These are phyloP conservation scores for Ammodytes dubius DNA, from an alignment of 2,113 vertebrate species.

Conservation along the genomic window DNA sequence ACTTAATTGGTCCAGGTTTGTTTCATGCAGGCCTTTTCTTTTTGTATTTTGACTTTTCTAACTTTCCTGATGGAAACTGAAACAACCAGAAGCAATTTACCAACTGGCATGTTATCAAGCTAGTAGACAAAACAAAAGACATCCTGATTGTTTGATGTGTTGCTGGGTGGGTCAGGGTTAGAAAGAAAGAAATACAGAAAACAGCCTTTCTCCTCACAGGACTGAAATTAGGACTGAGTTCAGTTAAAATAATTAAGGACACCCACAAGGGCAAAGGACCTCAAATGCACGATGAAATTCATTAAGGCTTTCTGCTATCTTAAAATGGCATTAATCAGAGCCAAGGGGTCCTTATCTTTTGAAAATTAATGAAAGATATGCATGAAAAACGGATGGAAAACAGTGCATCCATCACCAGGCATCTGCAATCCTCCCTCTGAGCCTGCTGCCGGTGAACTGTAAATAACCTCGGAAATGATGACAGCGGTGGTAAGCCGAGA, in stretches of 20 bases:
- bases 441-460: constrained; percentile 75
- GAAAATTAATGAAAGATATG: constrained; percentile 54
- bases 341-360: constrained; percentile 57
- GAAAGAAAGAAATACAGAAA: constrained; percentile 2
- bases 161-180: not conserved
- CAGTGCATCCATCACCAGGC: constrained; percentile 51
- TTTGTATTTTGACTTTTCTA: constrained; percentile 35
- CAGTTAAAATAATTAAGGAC: constrained; percentile 58
- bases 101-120: constrained; percentile 17
- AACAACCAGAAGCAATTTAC: constrained; percentile 39
- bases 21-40: constrained; percentile 29
- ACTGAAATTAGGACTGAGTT: constrained; percentile 24
- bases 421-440: constrained; percentile 50
- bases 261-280: constrained; percentile 27
- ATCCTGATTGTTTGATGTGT: not conserved
- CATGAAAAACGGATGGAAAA: constrained; percentile 36
- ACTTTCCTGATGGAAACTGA: constrained; percentile 44
- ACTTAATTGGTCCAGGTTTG: constrained; percentile 28
- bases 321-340: constrained; percentile 67
- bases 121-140: constrained; percentile 12
- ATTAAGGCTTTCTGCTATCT: constrained; percentile 56
- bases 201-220: not conserved
- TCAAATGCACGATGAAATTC: constrained; percentile 52
- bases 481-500: constrained; percentile 66
- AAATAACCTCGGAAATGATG: constrained; percentile 77